These are phyloP conservation scores for Eudasyphora cyanicolor DNA, from an alignment of 2,888 invertebrate genomes.

Conservation along the genomic window DNA sequence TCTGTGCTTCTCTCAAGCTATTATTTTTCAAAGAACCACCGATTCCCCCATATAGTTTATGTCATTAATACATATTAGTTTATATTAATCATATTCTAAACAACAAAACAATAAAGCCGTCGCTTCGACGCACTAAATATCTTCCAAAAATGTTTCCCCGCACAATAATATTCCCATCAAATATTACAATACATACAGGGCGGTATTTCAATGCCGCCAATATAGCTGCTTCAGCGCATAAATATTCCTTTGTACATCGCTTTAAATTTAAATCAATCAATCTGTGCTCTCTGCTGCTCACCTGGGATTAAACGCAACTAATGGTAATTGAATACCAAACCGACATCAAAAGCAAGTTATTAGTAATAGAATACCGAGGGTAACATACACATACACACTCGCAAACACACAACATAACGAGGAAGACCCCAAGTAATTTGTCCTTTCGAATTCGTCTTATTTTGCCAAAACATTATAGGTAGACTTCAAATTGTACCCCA, in stretches of 20 bases:
- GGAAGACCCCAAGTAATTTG: background rate
- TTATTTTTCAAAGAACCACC: no score
- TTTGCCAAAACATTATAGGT: background rate
- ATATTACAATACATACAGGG: no score
- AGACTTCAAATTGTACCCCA: background rate
- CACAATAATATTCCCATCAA: no score
- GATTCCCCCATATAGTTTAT: no score
- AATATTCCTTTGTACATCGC: background rate
- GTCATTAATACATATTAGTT: no score
- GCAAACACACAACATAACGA: no score
- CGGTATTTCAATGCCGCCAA: background rate
- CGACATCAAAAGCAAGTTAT: constrained; percentile 17
- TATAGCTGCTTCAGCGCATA: background rate
- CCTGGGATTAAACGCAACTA: background rate
- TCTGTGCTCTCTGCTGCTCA: background rate
- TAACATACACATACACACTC: no score
- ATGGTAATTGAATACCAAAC: constrained; percentile 20
- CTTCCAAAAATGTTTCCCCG: no score
- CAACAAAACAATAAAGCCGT: no score
- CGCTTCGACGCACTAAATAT: no score
- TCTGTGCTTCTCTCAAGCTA: no score
- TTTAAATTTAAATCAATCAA: constrained; percentile 17
- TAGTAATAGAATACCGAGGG: constrained; percentile 23
- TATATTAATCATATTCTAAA: no score
- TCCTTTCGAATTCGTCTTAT: background rate